Conservation (phyloP, 2,113 vertebrate genomes). For the Eonycteris spelaea region DNA sequence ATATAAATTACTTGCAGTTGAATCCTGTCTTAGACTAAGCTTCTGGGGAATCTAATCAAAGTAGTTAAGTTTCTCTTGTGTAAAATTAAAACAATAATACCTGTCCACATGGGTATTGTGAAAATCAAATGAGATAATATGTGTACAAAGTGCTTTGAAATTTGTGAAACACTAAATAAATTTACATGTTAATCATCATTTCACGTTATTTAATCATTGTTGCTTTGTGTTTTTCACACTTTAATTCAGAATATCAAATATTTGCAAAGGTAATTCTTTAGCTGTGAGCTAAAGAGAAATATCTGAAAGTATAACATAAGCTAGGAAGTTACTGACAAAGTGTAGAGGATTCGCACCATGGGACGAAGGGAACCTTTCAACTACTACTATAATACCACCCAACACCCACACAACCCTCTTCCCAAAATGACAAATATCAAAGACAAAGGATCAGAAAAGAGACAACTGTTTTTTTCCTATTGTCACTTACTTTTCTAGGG, state of each 20-base stretch:
- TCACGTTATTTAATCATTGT: neutral
- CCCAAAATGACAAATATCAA: conserved; percentile 52
- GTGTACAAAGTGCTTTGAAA: neutral
- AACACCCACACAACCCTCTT: neutral
- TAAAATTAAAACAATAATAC: neutral
- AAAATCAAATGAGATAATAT: neutral
- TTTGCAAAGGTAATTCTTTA: conserved; percentile 32
- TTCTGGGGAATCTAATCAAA: neutral
- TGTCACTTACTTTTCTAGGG: neutral
- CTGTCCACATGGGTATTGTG: neutral
- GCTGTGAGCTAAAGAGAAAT: neutral
- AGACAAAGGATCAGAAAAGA: conserved; percentile 24
- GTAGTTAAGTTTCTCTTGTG: neutral
- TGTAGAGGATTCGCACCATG: neutral
- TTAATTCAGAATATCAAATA: neutral
- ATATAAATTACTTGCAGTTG: neutral
- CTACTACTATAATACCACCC: neutral
- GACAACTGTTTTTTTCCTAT: neutral
- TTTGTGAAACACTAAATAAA: neutral
- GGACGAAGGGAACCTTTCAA: conserved; percentile 21
- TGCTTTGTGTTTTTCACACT: neutral
- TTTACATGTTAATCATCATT: neutral
- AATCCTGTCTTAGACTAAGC: neutral
- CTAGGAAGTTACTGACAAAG: neutral
- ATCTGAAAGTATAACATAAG: neutral